Conservation (phyloP, 2,888 invertebrate species). For the Ecliptopera silaceata region DNA sequence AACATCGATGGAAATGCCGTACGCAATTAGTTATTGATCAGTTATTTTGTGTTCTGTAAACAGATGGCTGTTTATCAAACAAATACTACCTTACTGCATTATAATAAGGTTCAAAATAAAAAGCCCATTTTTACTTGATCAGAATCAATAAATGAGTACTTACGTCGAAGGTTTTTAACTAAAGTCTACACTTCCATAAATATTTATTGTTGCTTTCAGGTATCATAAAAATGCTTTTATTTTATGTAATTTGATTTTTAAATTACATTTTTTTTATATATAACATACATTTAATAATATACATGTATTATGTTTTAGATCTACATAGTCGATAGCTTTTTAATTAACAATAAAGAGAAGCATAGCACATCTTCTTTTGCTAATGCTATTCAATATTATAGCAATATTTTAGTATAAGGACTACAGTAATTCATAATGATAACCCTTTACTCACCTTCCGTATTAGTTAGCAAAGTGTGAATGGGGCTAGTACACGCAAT, state of each 20-base stretch:
- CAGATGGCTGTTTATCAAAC: conserved; percentile 2
- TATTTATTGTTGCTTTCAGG: too few species aligned
- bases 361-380: too few species aligned
- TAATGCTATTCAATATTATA: conserved; percentile 21
- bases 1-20: conserved; percentile 55
- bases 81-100: conserved; percentile 1
- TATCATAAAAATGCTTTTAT: too few species aligned
- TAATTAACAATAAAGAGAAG: too few species aligned
- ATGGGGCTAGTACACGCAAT: conserved; percentile 63
- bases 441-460: conserved; percentile 57
- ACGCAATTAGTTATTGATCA: conserved; percentile 56
- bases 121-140: background rate
- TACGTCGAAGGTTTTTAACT: background rate
- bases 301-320: too few species aligned
- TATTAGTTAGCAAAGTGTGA: conserved; percentile 54
- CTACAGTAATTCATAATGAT: conserved; percentile 62
- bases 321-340: too few species aligned
- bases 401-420: too few species aligned
- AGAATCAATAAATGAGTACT: background rate
- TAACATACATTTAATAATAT: too few species aligned
- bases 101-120: conserved; percentile 16
- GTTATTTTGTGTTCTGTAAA: conserved; percentile 38
- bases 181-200: too few species aligned
- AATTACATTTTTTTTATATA: too few species aligned
- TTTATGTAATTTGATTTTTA: too few species aligned